Percentiles rank a stretch among this genome's conserved stretches.
These are phyloP conservation scores for Cephus rjabovi DNA, from an alignment of 2,888 invertebrate species.

Conservation along the genomic window DNA sequence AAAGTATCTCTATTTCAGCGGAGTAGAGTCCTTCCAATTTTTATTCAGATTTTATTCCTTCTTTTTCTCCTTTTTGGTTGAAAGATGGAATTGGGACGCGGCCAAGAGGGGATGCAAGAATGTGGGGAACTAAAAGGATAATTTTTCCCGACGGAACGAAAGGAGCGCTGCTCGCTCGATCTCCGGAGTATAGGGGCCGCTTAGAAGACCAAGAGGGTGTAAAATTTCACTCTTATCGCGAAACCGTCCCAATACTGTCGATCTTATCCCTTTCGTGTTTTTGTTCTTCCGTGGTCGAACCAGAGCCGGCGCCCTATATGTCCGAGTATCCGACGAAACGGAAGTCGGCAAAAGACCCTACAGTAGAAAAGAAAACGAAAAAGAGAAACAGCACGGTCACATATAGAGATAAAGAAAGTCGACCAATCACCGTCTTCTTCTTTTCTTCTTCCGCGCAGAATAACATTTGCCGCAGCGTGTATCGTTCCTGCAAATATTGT, in stretches of 20 bases:
- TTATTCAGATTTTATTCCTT: neutral
- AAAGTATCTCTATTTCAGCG: neutral
- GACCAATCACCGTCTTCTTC: neutral
- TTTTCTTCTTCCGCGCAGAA: neutral
- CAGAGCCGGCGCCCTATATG: too few species aligned
- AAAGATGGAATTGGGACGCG: neutral
- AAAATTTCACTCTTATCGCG: neutral
- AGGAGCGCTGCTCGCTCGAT: neutral
- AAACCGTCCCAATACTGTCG: too few species aligned
- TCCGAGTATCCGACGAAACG: neutral
- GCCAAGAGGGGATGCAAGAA: neutral
- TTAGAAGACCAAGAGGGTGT: neutral
- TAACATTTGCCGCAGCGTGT: neutral
- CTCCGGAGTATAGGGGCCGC: neutral
- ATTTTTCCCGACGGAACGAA: neutral
- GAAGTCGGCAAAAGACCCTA: neutral
- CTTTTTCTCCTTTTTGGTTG: neutral
- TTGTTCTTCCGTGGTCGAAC: neutral
- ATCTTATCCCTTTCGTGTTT: neutral
- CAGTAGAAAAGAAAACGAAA: neutral
- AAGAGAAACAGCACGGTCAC: neutral
- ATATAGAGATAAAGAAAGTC: neutral
- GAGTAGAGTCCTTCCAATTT: neutral
- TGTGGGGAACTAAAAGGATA: neutral
- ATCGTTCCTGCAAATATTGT: neutral